Evolutionary conservation across 2,113 vertebrate species (phyloP).

Genomic region (Acrocephalus arundinaceus): DNA sequence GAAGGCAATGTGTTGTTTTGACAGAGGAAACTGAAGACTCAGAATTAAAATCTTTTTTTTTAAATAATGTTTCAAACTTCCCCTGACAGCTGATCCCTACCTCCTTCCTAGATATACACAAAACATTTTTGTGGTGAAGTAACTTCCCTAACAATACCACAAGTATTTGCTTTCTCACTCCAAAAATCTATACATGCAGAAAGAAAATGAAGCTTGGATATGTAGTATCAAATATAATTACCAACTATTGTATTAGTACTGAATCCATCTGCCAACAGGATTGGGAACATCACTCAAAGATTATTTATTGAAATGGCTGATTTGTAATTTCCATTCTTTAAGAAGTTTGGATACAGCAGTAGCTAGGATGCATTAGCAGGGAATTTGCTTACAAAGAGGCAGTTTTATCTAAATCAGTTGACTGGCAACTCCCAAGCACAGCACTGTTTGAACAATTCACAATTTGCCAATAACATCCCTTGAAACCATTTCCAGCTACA

Average conservation of each 20-base stretch:
- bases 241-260: not conserved
- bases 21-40: not conserved
- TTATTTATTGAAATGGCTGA: not conserved
- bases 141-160: not conserved
- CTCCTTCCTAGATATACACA: not conserved
- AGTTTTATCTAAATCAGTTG: not conserved
- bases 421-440: not conserved
- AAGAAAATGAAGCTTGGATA: not conserved
- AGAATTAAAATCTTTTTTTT: not conserved
- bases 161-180: not conserved
- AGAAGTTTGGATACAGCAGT: not conserved
- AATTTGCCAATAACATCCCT: not conserved
- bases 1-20: not conserved
- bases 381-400: not conserved
- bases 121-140: not conserved
- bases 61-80: not conserved
- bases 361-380: not conserved
- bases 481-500: not conserved
- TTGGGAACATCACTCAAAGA: not conserved
- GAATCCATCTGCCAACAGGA: not conserved
- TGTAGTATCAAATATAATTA: not conserved
- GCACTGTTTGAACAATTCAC: not conserved
- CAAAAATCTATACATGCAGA: not conserved
- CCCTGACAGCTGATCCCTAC: not conserved
- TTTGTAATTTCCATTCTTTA: not conserved